Evolutionary conservation across 2,113 vertebrate species (phyloP).

Genomic region (Pterocles orientalis): DNA sequence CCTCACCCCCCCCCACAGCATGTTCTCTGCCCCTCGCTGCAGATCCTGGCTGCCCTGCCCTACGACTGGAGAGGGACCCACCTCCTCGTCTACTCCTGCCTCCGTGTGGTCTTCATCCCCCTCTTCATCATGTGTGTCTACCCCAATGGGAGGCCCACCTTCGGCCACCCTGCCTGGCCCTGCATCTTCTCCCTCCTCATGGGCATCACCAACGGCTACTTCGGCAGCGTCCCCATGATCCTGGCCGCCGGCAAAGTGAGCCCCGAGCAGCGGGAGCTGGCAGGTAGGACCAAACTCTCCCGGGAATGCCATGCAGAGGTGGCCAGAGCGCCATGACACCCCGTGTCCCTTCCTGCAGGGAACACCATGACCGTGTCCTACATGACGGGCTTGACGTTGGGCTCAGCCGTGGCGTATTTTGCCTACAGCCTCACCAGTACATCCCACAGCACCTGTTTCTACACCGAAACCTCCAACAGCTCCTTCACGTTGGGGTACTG

Average conservation of each 20-base stretch:
- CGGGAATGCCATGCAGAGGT: fast-evolving
- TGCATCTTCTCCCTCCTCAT: constrained; percentile 96
- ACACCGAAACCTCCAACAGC: constrained; percentile 63
- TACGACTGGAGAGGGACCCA: constrained; percentile 90
- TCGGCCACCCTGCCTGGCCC: constrained; percentile 95
- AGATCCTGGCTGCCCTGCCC: constrained; percentile 95
- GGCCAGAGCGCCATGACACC: background rate
- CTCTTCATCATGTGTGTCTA: constrained; percentile 97
- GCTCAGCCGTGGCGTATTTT: constrained; percentile 91
- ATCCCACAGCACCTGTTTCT: constrained; percentile 71
- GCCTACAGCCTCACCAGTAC: constrained; percentile 90
- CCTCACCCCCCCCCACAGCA: fast-evolving
- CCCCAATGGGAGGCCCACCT: constrained; percentile 82
- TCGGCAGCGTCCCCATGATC: constrained; percentile 98
- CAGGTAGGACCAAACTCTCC: constrained; percentile 76
- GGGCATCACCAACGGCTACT: constrained; percentile 97
- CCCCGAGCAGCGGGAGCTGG: constrained; percentile 92
- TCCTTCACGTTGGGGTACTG: constrained; percentile 76
- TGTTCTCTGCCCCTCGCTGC: background rate
- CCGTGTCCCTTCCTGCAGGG: constrained; percentile 67
- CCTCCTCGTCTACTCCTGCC: constrained; percentile 89
- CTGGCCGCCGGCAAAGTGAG: constrained; percentile 91
- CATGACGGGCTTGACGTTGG: constrained; percentile 93
- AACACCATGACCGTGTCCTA: constrained; percentile 99
- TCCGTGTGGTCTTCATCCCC: constrained; percentile 93